These are phyloP conservation scores for Sigmodon hispidus DNA, from an alignment of 2,113 vertebrate species.

Conservation along the genomic window DNA sequence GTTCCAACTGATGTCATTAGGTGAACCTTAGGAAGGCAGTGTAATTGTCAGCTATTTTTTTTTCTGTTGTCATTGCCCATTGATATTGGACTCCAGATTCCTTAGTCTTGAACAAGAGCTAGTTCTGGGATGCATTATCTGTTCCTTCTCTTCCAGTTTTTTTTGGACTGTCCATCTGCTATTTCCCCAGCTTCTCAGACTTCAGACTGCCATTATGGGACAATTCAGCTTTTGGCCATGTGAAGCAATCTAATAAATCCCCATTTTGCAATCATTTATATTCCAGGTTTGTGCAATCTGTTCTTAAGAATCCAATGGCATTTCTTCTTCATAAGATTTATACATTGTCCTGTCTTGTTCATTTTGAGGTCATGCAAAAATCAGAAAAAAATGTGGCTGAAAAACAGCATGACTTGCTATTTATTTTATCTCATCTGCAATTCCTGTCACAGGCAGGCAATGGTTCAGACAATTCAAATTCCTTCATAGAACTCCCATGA, in stretches of 20 bases:
- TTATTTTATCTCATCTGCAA: background rate
- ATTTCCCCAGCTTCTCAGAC: background rate
- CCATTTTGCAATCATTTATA: background rate
- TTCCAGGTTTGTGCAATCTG: background rate
- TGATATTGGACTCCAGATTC: background rate
- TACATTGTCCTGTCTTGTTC: background rate
- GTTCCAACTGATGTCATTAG: background rate
- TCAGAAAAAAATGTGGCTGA: background rate
- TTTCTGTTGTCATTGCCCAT: background rate
- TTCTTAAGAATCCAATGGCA: background rate
- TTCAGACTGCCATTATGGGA: background rate
- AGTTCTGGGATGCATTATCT: background rate
- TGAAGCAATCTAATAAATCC: background rate
- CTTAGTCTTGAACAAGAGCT: background rate
- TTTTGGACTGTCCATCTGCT: background rate
- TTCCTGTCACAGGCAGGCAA: background rate
- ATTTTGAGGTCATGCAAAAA: background rate
- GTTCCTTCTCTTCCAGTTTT: background rate
- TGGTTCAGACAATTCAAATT: background rate
- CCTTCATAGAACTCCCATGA: too few relatives aligned
- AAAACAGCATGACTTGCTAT: background rate
- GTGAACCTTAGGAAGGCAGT: background rate
- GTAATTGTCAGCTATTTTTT: background rate
- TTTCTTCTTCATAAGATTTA: background rate
- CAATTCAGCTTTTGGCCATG: background rate